Conservation (phyloP, 2,888 invertebrate genomes). For the Netelia inedita region DNA sequence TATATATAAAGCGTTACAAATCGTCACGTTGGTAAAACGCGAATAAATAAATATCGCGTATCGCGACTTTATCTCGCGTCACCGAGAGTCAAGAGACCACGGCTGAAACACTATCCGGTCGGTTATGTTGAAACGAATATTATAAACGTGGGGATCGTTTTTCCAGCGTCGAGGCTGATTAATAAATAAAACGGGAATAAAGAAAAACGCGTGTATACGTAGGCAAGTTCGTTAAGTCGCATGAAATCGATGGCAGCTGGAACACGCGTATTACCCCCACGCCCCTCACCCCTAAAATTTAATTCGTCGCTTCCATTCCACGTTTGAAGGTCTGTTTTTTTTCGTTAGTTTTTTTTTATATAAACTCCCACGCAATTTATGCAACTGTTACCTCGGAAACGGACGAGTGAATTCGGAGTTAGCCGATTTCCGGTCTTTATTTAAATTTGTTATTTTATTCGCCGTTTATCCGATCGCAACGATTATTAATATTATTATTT, state of each 20-base stretch:
- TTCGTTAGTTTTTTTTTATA: slow-evolving; percentile 10
- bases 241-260: slow-evolving; percentile 41
- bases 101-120: neutral
- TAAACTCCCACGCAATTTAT: slow-evolving; percentile 24
- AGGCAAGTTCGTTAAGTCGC: neutral
- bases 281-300: slow-evolving; percentile 34
- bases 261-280: neutral
- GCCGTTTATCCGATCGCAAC: no score
- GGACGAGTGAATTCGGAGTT: slow-evolving; percentile 19
- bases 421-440: slow-evolving; percentile 58
- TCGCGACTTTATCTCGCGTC: neutral
- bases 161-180: neutral
- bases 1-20: no score
- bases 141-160: slow-evolving; percentile 1
- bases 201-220: neutral
- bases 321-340: neutral
- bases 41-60: neutral
- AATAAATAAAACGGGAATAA: neutral
- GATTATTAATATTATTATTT: neutral
- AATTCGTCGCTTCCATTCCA: neutral
- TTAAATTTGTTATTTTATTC: slow-evolving; percentile 15
- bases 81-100: neutral
- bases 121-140: neutral
- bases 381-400: slow-evolving; percentile 2
- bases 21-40: no score